Percentiles rank a stretch among this genome's conserved stretches.
Conservation (phyloP, 2,888 invertebrate genomes). For the Drosophila anomelani region DNA sequence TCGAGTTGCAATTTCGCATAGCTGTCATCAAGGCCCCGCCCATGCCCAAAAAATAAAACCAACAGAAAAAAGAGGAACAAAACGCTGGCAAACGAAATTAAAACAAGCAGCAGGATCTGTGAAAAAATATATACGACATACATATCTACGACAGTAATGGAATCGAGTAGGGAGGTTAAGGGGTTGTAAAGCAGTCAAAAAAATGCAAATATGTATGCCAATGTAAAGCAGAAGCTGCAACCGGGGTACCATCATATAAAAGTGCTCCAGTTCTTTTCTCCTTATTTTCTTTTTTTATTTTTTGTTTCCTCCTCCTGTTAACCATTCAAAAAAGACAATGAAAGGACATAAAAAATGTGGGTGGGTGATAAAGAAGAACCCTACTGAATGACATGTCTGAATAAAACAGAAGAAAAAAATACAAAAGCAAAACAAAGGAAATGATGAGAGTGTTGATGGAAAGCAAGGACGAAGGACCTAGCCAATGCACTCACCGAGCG, state of each 20-base stretch:
- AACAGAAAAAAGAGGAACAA: conserved; percentile 21
- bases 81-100: conserved; percentile 59
- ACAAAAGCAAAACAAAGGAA: conserved; percentile 36
- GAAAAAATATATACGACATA: background rate
- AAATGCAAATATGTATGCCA: conserved; percentile 64
- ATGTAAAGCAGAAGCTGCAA: conserved; percentile 54
- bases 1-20: conserved; percentile 52
- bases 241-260: conserved; percentile 47
- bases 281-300: background rate
- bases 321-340: conserved; percentile 54
- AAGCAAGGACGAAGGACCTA: conserved; percentile 28
- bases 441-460: conserved; percentile 30
- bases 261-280: conserved; percentile 36
- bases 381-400: conserved; percentile 42
- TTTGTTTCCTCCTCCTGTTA: background rate
- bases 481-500: conserved; percentile 40
- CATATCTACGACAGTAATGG: conserved; percentile 12
- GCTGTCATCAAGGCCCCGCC: conserved; percentile 54
- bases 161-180: conserved; percentile 10
- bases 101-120: conserved; percentile 50
- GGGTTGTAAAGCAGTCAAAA: conserved; percentile 41
- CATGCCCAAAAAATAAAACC: background rate
- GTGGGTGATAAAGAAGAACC: conserved; percentile 22
- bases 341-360: conserved; percentile 48
- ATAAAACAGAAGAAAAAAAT: conserved; percentile 25